phyloP scores from a whole-genome alignment of 2,888 invertebrate genomes.

The Chaitophorus viminalis region DNA sequence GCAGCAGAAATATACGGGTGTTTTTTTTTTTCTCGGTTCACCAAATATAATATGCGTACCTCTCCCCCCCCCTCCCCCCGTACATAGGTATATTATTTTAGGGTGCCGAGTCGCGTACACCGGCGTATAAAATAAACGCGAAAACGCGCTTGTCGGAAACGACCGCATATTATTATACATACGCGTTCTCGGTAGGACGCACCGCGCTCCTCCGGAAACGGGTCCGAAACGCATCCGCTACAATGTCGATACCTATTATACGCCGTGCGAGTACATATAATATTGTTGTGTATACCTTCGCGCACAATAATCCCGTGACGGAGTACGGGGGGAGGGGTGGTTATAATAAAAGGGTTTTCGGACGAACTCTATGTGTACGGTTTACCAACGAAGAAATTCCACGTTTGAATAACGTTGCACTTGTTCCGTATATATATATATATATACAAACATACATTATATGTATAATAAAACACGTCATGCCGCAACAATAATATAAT shows the following conservation, averaged over 20 bases:
- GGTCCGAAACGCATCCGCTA: slow-evolving; percentile 22
- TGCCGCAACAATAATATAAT: not conserved
- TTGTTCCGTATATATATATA: not conserved
- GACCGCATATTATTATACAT: too few species aligned
- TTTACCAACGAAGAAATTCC: not conserved
- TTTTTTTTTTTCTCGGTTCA: too few species aligned
- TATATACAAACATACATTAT: too few species aligned
- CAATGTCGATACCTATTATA: not conserved
- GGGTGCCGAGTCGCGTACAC: not conserved
- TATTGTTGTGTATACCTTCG: not conserved
- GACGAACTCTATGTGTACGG: too few species aligned
- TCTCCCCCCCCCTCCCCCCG: too few species aligned
- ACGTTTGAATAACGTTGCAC: not conserved
- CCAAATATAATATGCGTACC: too few species aligned
- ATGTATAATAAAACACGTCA: not conserved
- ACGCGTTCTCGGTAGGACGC: not conserved
- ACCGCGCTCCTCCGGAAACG: slow-evolving; percentile 18
- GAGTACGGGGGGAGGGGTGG: not conserved
- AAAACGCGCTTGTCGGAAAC: slow-evolving; percentile 17
- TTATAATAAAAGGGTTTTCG: not conserved
- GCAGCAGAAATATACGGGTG: too few species aligned
- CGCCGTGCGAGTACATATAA: not conserved
- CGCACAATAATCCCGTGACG: not conserved
- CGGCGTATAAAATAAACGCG: slow-evolving; percentile 4
- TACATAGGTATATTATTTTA: too few species aligned